Conservation (phyloP, 2,888 invertebrate genomes). For the Slavum lentiscoides region DNA sequence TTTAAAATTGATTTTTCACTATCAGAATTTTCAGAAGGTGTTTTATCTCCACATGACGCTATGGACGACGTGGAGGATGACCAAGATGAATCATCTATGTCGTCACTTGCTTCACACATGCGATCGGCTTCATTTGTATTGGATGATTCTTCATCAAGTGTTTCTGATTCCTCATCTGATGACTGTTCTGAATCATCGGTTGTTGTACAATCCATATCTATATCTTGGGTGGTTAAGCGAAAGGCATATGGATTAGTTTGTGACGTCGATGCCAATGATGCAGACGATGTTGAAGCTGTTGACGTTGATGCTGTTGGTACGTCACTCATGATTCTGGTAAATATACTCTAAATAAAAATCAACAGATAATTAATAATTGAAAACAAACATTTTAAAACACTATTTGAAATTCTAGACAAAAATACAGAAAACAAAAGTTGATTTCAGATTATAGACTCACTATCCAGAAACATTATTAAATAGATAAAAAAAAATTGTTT, state of each 20-base stretch:
- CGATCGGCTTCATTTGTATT: neutral
- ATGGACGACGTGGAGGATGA: conserved; percentile 12
- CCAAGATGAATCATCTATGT: conserved; percentile 27
- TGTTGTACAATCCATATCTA: conserved; percentile 21
- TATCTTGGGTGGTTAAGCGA: neutral
- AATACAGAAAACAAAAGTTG: too few species aligned
- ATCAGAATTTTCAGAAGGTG: conserved; percentile 15
- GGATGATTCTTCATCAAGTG: neutral
- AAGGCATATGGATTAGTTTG: neutral
- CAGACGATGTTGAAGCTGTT: conserved; percentile 16
- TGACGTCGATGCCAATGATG: conserved; percentile 23
- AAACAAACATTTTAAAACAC: too few species aligned
- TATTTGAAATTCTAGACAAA: too few species aligned
- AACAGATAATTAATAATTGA: too few species aligned
- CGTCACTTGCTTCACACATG: neutral
- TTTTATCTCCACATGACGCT: conserved; percentile 1
- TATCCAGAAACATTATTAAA: too few species aligned
- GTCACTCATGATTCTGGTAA: conserved; percentile 40
- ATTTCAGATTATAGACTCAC: too few species aligned
- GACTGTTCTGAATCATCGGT: conserved; percentile 16
- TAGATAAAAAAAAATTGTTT: too few species aligned
- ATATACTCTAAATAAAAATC: conserved; percentile 28
- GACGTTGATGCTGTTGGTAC: conserved; percentile 40
- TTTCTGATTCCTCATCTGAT: neutral
- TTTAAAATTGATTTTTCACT: neutral